phyloP scores from a whole-genome alignment of 2,797 vertebrate species.

The Parauchenoglanis punctatus region DNA sequence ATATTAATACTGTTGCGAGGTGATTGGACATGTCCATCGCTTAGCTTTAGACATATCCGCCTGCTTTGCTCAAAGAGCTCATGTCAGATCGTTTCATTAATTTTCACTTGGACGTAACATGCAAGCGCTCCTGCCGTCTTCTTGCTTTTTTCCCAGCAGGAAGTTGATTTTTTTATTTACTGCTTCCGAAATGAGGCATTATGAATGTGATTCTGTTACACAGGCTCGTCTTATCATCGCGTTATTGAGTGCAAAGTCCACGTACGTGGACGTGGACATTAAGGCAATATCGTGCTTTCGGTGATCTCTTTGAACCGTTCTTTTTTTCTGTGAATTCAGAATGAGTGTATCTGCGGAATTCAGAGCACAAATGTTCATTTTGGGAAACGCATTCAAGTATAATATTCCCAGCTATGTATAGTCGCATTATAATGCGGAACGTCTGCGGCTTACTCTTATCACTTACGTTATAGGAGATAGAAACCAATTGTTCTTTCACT shows the following conservation, averaged over 20 bases:
- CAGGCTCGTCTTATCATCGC: background rate
- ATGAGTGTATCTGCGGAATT: too few species aligned
- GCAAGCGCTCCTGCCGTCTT: background rate
- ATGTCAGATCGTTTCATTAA: background rate
- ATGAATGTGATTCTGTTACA: background rate
- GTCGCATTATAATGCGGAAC: too few species aligned
- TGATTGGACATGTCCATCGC: background rate
- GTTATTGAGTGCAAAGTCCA: background rate
- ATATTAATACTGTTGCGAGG: slow-evolving; percentile 6
- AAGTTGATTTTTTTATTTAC: background rate
- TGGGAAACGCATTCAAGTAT: too few species aligned
- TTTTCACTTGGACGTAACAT: background rate
- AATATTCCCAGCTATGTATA: too few species aligned
- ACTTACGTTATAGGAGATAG: too few species aligned
- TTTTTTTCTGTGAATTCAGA: too few species aligned
- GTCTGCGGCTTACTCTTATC: too few species aligned
- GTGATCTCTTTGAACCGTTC: too few species aligned
- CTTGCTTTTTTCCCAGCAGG: background rate
- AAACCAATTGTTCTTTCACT: too few species aligned
- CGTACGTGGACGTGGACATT: too few species aligned
- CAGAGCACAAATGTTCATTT: too few species aligned
- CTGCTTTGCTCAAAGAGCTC: background rate
- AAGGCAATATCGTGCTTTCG: too few species aligned
- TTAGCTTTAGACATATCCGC: background rate
- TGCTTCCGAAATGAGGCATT: background rate